Conservation (phyloP, 1,140 invertebrate species). For the Drosophila sp. region DNA sequence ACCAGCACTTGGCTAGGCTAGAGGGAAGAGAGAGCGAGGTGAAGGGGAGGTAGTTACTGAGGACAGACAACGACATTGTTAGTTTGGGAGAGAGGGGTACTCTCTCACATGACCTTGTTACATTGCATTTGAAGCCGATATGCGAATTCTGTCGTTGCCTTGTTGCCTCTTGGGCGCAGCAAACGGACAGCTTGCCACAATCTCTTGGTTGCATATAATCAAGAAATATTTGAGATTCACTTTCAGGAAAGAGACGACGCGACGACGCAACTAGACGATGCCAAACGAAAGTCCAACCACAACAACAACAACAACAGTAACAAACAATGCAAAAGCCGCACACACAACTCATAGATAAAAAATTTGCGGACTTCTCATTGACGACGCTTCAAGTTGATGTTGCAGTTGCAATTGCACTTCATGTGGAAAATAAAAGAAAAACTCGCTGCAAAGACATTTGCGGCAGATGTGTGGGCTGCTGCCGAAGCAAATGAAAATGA, state of each 20-base stretch:
- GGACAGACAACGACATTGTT: conserved; percentile 46
- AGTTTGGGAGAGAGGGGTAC: conserved; percentile 8
- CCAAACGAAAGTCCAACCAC: conserved; percentile 47
- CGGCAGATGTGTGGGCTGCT: conserved; percentile 65
- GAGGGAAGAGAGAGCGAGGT: conserved; percentile 18
- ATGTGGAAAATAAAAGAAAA: too few relatives aligned
- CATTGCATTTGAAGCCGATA: conserved; percentile 60
- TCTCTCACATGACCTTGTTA: conserved; percentile 76
- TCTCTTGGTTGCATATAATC: conserved; percentile 48
- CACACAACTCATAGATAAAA: conserved; percentile 71
- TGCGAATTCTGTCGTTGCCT: conserved; percentile 47
- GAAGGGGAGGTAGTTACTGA: background rate
- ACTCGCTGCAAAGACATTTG: conserved; percentile 4
- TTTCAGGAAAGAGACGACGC: conserved; percentile 52
- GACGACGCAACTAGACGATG: conserved; percentile 27
- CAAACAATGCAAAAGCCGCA: conserved; percentile 28
- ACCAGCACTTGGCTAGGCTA: conserved; percentile 1
- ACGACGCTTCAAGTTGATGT: conserved; percentile 37
- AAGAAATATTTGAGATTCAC: conserved; percentile 79
- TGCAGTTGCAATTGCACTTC: conserved; percentile 29
- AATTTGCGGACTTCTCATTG: conserved; percentile 67
- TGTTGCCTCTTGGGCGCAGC: conserved; percentile 49
- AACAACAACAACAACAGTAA: conserved; percentile 47
- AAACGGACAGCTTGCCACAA: background rate
- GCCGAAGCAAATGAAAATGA: conserved; percentile 62